Conservation (phyloP, 1,140 invertebrate genomes). For the Drosophila nasuta region DNA sequence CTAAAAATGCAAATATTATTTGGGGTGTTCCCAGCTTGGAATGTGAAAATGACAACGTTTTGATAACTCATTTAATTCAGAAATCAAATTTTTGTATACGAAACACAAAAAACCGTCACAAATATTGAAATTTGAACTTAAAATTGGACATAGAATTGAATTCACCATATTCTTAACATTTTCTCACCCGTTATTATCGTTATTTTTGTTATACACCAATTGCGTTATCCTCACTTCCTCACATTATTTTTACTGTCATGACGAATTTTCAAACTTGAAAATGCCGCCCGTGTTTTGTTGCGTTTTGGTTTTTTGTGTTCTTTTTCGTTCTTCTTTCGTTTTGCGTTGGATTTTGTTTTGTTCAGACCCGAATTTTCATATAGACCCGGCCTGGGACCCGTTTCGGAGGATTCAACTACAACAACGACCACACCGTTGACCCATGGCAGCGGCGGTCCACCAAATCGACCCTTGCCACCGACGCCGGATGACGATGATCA, state of each 20-base stretch:
- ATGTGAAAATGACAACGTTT: too few relatives aligned
- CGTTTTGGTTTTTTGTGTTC: slow-evolving; percentile 69
- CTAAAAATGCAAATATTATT: too few relatives aligned
- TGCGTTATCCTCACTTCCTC: slow-evolving; percentile 29
- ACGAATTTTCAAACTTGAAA: slow-evolving; percentile 46
- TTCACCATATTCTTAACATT: slow-evolving; percentile 61
- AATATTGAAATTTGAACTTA: background rate
- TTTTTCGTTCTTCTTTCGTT: slow-evolving; percentile 44
- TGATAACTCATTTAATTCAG: too few relatives aligned
- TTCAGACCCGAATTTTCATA: slow-evolving; percentile 94
- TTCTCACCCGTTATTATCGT: slow-evolving; percentile 42
- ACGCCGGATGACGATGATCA: slow-evolving; percentile 94
- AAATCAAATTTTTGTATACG: too few relatives aligned
- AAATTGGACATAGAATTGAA: slow-evolving; percentile 35
- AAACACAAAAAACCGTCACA: background rate
- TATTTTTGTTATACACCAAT: slow-evolving; percentile 39
- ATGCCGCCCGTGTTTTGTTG: slow-evolving; percentile 46
- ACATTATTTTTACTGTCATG: slow-evolving; percentile 40
- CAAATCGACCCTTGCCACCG: slow-evolving; percentile 96
- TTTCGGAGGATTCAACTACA: slow-evolving; percentile 85
- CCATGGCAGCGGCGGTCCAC: slow-evolving; percentile 89
- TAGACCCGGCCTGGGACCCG: slow-evolving; percentile 89
- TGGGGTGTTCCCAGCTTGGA: too few relatives aligned
- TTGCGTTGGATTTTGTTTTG: slow-evolving; percentile 74
- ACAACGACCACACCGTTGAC: slow-evolving; percentile 85